Conservation (phyloP, 2,888 invertebrate species). For the Apamea epomidion region DNA sequence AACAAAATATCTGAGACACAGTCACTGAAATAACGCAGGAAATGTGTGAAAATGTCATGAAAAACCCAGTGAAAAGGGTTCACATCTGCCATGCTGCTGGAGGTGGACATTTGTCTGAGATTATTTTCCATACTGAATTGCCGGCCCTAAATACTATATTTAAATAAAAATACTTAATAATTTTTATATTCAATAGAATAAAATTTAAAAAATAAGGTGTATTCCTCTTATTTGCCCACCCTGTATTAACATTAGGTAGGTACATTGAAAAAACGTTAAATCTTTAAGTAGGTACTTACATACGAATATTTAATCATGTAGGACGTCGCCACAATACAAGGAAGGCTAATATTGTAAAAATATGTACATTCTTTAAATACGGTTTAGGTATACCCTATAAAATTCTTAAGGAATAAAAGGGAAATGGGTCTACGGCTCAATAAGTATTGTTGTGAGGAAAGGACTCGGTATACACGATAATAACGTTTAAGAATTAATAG, state of each 20-base stretch:
- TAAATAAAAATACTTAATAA: no score
- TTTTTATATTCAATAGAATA: no score
- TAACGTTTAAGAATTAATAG: constrained; percentile 52
- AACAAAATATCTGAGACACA: no score
- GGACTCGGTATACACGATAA: constrained; percentile 45
- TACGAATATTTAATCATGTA: background rate
- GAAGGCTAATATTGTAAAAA: constrained; percentile 23
- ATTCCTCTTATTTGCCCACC: no score
- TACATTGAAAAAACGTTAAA: background rate
- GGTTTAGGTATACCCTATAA: constrained; percentile 21
- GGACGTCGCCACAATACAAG: constrained; percentile 5
- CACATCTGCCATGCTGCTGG: no score
- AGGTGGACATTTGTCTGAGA: no score
- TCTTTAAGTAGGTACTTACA: background rate
- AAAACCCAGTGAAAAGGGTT: no score
- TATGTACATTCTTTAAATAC: background rate
- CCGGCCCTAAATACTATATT: no score
- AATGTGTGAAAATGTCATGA: no score
- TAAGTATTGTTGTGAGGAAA: constrained; percentile 47
- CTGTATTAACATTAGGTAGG: background rate
- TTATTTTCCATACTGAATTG: no score
- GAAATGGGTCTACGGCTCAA: constrained; percentile 17
- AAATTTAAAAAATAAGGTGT: no score
- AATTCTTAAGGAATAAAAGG: constrained; percentile 24
- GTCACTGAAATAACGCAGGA: no score